Evolutionary conservation across 2,888 invertebrate species (phyloP).

Genomic region (Lithophane leautieri): DNA sequence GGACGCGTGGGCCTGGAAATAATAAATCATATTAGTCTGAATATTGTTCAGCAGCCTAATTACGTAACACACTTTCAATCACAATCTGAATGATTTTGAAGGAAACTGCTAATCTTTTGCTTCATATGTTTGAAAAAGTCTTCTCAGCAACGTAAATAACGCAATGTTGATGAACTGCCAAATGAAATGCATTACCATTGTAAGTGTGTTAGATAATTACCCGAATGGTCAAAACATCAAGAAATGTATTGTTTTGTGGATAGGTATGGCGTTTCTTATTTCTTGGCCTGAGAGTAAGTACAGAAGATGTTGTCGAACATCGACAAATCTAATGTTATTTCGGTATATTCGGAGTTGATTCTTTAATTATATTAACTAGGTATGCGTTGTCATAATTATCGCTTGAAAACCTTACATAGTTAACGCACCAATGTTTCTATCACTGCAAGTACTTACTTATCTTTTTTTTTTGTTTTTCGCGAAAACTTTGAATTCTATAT

Average conservation of each 20-base stretch:
- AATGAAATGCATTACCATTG: too few relatives aligned
- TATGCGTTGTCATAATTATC: not conserved
- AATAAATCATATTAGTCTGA: conserved; percentile 3
- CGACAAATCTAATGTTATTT: not conserved
- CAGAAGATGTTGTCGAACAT: not conserved
- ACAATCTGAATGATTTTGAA: too few relatives aligned
- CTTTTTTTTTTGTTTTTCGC: not conserved
- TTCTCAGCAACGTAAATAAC: too few relatives aligned
- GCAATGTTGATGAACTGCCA: too few relatives aligned
- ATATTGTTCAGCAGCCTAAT: not conserved
- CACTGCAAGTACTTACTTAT: not conserved
- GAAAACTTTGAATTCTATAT: not conserved
- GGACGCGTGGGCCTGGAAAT: conserved; percentile 74
- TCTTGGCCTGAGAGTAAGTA: not conserved
- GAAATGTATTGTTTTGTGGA: not conserved
- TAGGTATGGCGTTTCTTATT: not conserved
- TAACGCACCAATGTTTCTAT: not conserved
- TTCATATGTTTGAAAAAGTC: too few relatives aligned
- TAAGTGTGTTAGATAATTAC: too few relatives aligned
- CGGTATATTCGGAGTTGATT: not conserved
- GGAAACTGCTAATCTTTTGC: too few relatives aligned
- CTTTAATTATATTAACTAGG: not conserved
- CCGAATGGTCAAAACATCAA: too few relatives aligned
- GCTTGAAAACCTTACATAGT: not conserved
- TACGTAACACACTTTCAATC: not conserved